Percentiles rank a stretch among this genome's conserved stretches.
These are phyloP conservation scores for Ennomos quercinarius DNA, from an alignment of 2,888 invertebrate species.

Conservation along the genomic window DNA sequence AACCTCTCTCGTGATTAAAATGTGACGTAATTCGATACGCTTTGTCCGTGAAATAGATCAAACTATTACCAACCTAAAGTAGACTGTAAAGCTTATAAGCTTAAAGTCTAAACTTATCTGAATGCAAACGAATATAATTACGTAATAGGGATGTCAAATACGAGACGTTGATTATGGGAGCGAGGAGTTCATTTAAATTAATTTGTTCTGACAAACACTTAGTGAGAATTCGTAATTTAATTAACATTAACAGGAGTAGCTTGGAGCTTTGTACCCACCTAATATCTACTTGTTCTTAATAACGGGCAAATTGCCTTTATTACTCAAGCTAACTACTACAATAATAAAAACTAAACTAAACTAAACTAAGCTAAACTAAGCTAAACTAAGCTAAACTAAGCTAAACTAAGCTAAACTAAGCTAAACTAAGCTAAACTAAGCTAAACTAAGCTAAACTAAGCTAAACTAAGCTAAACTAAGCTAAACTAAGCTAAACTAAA, in stretches of 20 bases:
- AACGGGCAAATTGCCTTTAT: no score
- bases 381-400: no score
- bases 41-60: slow-evolving; percentile 44
- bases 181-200: slow-evolving; percentile 40
- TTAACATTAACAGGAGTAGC: slow-evolving; percentile 16
- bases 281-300: no score
- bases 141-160: slow-evolving; percentile 46
- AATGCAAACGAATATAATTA: slow-evolving; percentile 33
- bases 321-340: no score
- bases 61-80: slow-evolving; percentile 20
- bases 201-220: slow-evolving; percentile 37
- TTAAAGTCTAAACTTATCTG: slow-evolving; percentile 32
- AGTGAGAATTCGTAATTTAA: slow-evolving; percentile 28
- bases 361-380: no score
- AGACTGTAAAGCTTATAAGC: slow-evolving; percentile 3
- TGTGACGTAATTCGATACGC: slow-evolving; percentile 49
- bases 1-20: slow-evolving; percentile 36
- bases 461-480: no score
- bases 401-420: no score
- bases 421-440: no score
- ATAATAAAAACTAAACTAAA: no score
- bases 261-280: no score
- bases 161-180: slow-evolving; percentile 45
- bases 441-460: no score
- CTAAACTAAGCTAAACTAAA: no score